A percentile compares a stretch with the other conserved stretches of the same genome.
Conservation (phyloP, 2,113 vertebrate genomes). For the Platanista minor region DNA sequence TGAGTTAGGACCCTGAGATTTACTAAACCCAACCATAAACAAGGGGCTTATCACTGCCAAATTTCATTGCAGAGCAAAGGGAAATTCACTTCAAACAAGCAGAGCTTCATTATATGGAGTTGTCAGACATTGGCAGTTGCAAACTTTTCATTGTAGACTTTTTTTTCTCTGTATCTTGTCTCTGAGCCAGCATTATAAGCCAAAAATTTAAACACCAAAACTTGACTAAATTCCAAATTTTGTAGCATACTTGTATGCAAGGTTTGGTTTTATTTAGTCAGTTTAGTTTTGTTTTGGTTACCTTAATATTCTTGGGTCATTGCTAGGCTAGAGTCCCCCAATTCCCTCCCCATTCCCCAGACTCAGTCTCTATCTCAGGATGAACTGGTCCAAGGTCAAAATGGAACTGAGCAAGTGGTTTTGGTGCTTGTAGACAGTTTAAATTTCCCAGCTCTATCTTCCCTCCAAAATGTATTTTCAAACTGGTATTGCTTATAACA, state of each 20-base stretch:
- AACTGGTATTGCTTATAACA: background rate
- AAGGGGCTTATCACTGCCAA: background rate
- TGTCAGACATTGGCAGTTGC: background rate
- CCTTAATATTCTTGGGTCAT: background rate
- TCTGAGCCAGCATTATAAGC: background rate
- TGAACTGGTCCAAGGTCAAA: background rate
- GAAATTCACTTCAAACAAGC: background rate
- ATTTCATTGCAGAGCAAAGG: background rate
- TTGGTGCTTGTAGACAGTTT: background rate
- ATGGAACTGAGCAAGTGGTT: background rate
- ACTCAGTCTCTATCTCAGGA: background rate
- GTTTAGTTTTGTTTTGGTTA: background rate
- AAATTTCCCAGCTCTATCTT: background rate
- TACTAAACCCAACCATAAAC: background rate
- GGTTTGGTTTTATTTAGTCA: background rate
- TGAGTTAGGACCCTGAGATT: background rate
- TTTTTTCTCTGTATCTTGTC: accelerated
- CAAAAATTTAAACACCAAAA: background rate
- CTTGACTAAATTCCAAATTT: background rate
- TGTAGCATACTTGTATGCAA: background rate
- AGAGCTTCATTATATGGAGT: background rate
- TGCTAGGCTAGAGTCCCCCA: background rate
- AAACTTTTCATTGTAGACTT: background rate
- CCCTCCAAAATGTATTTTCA: background rate
- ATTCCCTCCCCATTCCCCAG: background rate